Conservation (phyloP, 2,797 vertebrate species). For the Danionella dracula region DNA sequence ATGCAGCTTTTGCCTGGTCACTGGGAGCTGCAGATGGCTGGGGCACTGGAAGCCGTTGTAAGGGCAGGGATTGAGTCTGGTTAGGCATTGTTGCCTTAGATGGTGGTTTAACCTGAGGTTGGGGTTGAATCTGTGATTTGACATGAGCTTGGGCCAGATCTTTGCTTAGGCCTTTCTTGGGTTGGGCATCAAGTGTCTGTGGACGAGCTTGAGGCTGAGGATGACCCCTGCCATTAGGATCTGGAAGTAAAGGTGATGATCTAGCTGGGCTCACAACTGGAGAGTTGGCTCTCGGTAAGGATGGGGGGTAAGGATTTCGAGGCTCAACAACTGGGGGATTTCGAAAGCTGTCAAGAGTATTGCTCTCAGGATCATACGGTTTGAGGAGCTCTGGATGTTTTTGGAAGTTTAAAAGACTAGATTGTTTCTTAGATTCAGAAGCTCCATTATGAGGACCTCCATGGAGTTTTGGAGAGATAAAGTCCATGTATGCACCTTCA, state of each 20-base stretch:
- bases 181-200: slow-evolving; percentile 42
- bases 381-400: slow-evolving; percentile 87
- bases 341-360: slow-evolving; percentile 59
- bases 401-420: slow-evolving; percentile 83
- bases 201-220: slow-evolving; percentile 40
- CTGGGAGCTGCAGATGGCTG: slow-evolving; percentile 51
- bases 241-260: slow-evolving; percentile 48
- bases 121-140: slow-evolving; percentile 25
- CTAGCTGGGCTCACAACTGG: slow-evolving; percentile 27
- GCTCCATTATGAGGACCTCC: slow-evolving; percentile 62
- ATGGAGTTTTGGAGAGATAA: slow-evolving; percentile 58
- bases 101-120: slow-evolving; percentile 29
- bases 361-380: slow-evolving; percentile 85
- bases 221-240: slow-evolving; percentile 51
- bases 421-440: slow-evolving; percentile 56
- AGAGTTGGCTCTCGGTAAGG: slow-evolving; percentile 55
- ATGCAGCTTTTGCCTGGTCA: slow-evolving; percentile 54
- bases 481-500: slow-evolving; percentile 70
- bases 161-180: slow-evolving; percentile 45
- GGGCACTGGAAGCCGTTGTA: slow-evolving; percentile 37
- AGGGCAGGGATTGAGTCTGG: slow-evolving; percentile 22
- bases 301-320: slow-evolving; percentile 54
- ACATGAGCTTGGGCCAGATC: slow-evolving; percentile 9
- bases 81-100: slow-evolving; percentile 16
- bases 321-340: slow-evolving; percentile 50